Evolutionary conservation across 2,797 vertebrate species (phyloP).

Genomic region (Apogon hyalosoma): DNA sequence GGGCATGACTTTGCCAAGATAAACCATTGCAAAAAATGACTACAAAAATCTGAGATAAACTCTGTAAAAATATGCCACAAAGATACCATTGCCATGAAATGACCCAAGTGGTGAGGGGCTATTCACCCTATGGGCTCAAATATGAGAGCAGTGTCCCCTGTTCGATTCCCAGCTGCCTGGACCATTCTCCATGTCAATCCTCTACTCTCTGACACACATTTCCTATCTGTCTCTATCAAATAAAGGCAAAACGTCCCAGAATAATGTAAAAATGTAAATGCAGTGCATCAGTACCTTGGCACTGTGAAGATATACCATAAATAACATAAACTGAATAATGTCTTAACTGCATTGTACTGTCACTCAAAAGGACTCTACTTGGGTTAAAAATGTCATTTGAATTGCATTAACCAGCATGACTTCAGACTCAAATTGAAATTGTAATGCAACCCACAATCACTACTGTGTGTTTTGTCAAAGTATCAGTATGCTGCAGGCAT

Average conservation of each 20-base stretch:
- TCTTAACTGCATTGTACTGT: conserved; percentile 2
- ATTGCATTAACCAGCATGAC: conserved; percentile 55
- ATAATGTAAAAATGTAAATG: background rate
- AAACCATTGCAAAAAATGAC: conserved; percentile 35
- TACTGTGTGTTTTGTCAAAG: conserved; percentile 68
- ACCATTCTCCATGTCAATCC: no score
- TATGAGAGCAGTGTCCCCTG: no score
- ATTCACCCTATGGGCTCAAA: no score
- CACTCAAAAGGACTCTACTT: conserved; percentile 20
- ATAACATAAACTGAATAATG: conserved; percentile 1
- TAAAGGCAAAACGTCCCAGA: no score
- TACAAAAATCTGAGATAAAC: conserved; percentile 39
- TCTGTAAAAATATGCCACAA: background rate
- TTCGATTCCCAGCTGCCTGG: no score
- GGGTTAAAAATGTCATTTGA: conserved; percentile 43
- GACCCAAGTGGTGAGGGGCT: no score
- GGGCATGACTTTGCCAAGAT: conserved; percentile 52
- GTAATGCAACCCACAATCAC: conserved; percentile 60
- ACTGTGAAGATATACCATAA: background rate
- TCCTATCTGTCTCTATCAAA: no score
- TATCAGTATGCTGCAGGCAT: conserved; percentile 62
- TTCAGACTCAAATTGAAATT: conserved; percentile 55
- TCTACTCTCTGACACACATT: no score
- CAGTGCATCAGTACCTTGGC: background rate
- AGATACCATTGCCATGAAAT: no score